Evolutionary conservation across 2,888 invertebrate species (phyloP), one percentile per base, ranked within the genome.

Genomic region (Periphyllus acericola): DNA sequence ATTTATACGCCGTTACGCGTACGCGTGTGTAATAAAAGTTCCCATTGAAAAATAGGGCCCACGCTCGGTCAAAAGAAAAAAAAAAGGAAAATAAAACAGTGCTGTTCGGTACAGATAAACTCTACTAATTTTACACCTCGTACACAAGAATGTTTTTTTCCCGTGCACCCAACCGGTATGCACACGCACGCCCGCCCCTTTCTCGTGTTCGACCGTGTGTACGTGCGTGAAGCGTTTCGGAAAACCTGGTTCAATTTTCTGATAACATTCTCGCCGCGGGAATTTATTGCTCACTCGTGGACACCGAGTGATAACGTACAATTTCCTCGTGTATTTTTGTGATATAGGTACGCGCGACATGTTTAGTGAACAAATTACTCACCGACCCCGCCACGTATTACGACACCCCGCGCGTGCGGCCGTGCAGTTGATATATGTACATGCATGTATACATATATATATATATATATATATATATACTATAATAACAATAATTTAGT

Each of bases 61-160:
- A 14, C 29, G 55, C 32, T 46, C 6, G n/a, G 32, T 9, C 21
- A 21, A 74, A 83, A 83, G 60, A 74, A n/a, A 34, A 55, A 83
- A 36, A n/a, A 36, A 75, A 85, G n/a, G n/a, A n/a, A n/a, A n/a
- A n/a, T n/a, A n/a, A 55, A 0, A 55, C 79, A 2, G 29, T 34
- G 85, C 85, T 79, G 85, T 46, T 86, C 79, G 79, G 29, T 55
- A 86, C 85, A 86, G 85, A 86, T 86, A 86, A 86, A 86, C 52
- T 68, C n/a, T n/a, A 79, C 85, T 86, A 86, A 86, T 86, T 86
- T 86, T 86, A 86, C 85, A 86, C 85, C 71, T 86, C 68, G 71
- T 86, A 79, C 85, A 86, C 85, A 86, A 86, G 55, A 86, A 86
- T 71, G 46, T 85, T 79, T 84, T 84, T 79, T 2, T 11, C 19